Conservation (phyloP, 35 echinoderm and acorn worm genomes). For the Lytechinus variegatus region DNA sequence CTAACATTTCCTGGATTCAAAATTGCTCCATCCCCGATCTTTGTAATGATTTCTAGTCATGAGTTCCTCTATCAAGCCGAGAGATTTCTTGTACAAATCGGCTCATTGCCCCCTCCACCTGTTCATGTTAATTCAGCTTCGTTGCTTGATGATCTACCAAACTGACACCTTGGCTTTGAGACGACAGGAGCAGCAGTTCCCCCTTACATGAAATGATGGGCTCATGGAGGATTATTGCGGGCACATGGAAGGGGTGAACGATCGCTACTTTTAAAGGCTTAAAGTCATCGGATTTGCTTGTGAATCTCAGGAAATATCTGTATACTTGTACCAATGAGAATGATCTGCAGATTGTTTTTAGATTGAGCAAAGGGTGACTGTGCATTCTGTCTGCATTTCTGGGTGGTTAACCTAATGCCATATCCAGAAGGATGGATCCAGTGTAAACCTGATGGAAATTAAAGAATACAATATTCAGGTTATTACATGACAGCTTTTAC, state of each 20-base stretch:
- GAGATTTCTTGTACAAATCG: neutral
- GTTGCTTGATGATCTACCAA: neutral
- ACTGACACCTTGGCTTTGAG: neutral
- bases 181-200: neutral
- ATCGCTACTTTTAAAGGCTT: neutral
- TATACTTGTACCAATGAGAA: neutral
- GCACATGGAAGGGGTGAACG: neutral
- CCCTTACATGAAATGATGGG: neutral
- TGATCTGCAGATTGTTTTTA: neutral
- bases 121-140: neutral
- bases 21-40: neutral
- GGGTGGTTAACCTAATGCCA: too few relatives aligned
- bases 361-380: neutral
- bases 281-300: neutral
- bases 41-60: neutral
- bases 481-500: too few relatives aligned
- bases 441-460: too few relatives aligned
- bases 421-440: too few relatives aligned
- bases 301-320: slow-evolving; percentile 2
- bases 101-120: neutral
- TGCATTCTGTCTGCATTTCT: neutral
- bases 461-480: too few relatives aligned
- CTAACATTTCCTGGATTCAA: neutral
- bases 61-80: neutral
- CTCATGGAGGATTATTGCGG: neutral